A percentile compares a stretch with the other conserved stretches of the same genome.
Conservation (phyloP, 2,888 invertebrate genomes). For the Drosophila stalkeri region DNA sequence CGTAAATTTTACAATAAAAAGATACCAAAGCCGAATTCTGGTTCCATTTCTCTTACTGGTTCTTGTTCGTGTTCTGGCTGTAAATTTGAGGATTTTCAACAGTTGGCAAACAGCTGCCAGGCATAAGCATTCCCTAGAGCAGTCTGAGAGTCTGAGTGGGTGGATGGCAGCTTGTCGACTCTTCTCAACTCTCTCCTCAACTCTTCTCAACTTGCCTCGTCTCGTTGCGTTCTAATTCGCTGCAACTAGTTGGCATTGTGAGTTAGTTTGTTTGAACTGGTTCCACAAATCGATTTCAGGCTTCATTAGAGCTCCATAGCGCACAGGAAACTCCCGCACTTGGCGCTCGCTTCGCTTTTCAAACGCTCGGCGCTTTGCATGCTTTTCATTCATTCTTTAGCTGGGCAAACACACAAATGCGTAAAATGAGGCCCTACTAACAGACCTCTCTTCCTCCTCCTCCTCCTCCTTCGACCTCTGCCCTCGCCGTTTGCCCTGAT, state of each 20-base stretch:
- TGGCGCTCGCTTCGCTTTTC: constrained; percentile 44
- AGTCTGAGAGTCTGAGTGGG: constrained; percentile 17
- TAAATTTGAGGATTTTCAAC: constrained; percentile 76
- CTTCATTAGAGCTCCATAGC: constrained; percentile 74
- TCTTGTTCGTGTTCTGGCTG: constrained; percentile 21
- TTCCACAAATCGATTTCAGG: constrained; percentile 81
- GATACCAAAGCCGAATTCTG: constrained; percentile 15
- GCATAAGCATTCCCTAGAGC: background rate
- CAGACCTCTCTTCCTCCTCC: no score
- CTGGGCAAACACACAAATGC: constrained; percentile 14
- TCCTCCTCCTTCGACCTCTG: background rate
- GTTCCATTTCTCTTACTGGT: background rate
- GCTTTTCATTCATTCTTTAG: constrained; percentile 11
- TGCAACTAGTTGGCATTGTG: constrained; percentile 10
- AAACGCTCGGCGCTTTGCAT: background rate
- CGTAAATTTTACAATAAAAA: constrained; percentile 73
- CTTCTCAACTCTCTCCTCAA: background rate
- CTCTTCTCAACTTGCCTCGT: background rate
- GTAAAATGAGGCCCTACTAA: background rate
- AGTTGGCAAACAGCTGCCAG: constrained; percentile 72
- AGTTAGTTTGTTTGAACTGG: constrained; percentile 17
- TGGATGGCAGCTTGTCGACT: constrained; percentile 24
- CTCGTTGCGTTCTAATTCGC: constrained; percentile 54
- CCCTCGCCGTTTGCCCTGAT: background rate
- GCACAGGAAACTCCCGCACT: constrained; percentile 78